Conservation (phyloP, 2,888 invertebrate species). For the Orchestes rusci region DNA sequence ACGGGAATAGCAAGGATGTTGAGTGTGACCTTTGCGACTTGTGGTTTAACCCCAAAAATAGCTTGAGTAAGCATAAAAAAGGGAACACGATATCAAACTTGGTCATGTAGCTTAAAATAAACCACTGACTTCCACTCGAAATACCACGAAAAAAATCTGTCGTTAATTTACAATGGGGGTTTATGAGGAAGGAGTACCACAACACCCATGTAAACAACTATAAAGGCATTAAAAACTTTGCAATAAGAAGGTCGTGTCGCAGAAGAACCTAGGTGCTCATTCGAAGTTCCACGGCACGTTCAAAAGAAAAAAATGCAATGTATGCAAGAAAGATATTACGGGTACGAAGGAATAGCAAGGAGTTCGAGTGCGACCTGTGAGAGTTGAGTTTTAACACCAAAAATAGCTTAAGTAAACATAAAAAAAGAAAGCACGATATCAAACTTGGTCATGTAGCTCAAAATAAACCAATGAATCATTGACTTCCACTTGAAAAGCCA, state of each 20-base stretch:
- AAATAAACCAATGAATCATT: too few species aligned
- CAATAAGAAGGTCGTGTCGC: constrained; percentile 39
- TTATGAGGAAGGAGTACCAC: constrained; percentile 41
- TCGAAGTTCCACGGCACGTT: constrained; percentile 38
- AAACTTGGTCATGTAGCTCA: too few species aligned
- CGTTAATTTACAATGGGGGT: constrained; percentile 38
- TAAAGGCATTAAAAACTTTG: constrained; percentile 38
- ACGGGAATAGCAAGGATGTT: constrained; percentile 39
- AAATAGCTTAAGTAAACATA: constrained; percentile 39
- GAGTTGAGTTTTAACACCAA: constrained; percentile 40
- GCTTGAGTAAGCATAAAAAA: constrained; percentile 39
- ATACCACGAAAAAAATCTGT: constrained; percentile 36
- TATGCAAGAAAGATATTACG: constrained; percentile 39
- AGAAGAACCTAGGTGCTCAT: constrained; percentile 41
- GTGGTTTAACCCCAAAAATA: constrained; percentile 40
- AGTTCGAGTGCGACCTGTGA: constrained; percentile 40
- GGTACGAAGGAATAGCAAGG: constrained; percentile 39
- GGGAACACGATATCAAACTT: too few species aligned
- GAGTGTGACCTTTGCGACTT: constrained; percentile 38
- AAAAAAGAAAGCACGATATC: constrained; percentile 40
- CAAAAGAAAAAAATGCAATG: constrained; percentile 37
- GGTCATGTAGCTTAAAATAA: too few species aligned
- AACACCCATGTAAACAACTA: constrained; percentile 41
- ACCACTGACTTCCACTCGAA: constrained; percentile 43
- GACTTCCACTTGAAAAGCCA: too few species aligned